Percentiles rank a stretch among this genome's conserved stretches.
Evolutionary conservation across 2,113 vertebrate genomes (phyloP).

Genomic region (Pan paniscus): DNA sequence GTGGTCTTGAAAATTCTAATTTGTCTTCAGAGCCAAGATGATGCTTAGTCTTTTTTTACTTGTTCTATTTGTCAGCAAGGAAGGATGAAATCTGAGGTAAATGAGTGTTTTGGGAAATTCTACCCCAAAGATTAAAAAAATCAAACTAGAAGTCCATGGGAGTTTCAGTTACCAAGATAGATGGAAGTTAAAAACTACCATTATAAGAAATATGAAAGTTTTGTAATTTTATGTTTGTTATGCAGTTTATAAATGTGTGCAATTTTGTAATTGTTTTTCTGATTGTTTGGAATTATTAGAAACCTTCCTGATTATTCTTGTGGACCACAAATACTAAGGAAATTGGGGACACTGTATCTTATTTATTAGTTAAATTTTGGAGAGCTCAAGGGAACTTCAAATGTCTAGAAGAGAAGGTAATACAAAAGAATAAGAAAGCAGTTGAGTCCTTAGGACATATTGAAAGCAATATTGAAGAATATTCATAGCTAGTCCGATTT

Average conservation of each 20-base stretch:
- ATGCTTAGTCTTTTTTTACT: neutral
- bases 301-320: neutral
- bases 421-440: neutral
- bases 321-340: neutral
- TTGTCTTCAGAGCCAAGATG: neutral
- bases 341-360: neutral
- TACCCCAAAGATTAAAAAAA: neutral
- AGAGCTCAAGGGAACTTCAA: neutral
- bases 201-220: neutral
- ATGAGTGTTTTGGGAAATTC: neutral
- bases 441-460: neutral
- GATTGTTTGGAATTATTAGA: neutral
- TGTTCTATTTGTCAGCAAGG: neutral
- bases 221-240: neutral
- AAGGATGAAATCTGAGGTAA: neutral
- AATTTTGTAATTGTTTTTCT: neutral
- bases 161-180: constrained; percentile 8
- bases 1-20: neutral
- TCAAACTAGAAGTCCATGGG: neutral
- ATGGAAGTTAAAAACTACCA: neutral
- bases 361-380: neutral
- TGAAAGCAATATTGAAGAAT: neutral
- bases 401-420: neutral
- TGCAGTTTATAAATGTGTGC: neutral
- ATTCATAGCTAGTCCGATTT: neutral